Conservation (phyloP, 2,113 vertebrate genomes). For the Diphyllodes magnificus region DNA sequence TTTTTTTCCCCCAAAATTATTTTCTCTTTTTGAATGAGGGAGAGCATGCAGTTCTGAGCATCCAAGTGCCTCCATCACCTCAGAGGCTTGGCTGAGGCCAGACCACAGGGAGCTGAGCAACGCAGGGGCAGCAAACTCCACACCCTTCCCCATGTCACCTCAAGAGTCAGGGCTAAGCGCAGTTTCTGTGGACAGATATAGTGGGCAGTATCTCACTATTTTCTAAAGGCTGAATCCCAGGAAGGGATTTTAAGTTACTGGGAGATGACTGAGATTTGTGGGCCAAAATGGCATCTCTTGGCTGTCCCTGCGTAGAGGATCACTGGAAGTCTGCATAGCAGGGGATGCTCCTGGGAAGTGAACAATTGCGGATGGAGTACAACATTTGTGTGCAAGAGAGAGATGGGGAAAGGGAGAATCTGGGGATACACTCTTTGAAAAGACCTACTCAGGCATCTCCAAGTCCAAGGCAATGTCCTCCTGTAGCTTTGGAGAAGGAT, state of each 20-base stretch:
- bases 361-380: not conserved
- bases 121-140: not conserved
- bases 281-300: rapidly evolving
- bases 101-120: not conserved
- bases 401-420: not conserved
- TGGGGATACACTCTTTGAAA: rapidly evolving
- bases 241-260: not conserved
- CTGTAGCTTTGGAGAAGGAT: not conserved
- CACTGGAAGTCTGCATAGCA: not conserved
- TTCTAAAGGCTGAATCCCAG: not conserved
- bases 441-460: not conserved
- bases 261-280: not conserved
- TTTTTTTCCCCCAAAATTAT: not conserved
- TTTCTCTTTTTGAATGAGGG: not conserved
- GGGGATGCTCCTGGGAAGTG: not conserved
- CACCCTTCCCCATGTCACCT: rapidly evolving
- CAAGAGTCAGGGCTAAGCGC: not conserved
- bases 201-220: not conserved
- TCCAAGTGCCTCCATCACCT: not conserved
- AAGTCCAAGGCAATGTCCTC: not conserved
- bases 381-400: rapidly evolving
- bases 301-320: not conserved
- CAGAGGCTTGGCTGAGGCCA: not conserved
- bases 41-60: not conserved
- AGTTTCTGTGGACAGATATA: not conserved